Evolutionary conservation across 1,140 invertebrate genomes (phyloP), one percentile per base, ranked within the genome.

Genomic region (Aphaenogaster ashmeadi): DNA sequence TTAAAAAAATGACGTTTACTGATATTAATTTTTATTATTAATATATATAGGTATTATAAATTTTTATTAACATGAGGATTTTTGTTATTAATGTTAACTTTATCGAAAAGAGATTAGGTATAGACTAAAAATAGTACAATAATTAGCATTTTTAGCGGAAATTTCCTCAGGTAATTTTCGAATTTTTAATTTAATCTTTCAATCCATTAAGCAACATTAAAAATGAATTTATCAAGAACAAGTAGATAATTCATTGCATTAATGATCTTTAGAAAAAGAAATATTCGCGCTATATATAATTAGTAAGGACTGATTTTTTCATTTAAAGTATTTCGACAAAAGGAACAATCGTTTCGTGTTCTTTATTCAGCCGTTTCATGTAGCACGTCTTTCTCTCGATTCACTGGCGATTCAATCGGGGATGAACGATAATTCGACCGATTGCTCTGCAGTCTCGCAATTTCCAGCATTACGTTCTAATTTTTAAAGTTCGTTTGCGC

Each of bases 381-480:
- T 50, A 33, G 33, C 52, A 38, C n/a, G n/a, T 66, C 15, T 44
- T 52, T 79, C 77, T 86, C 38, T 83, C 36, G 62, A 80, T 74
- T 83, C 67, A 36, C 36, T 7, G 13, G 18, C 11, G 54, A 47
- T n/a, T 74, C 54, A 38, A 74, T 74, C 41, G 67, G 13, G 50
- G 27, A 9, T 54, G 47, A 69, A 72, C 52, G 47, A 21, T 86
- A 77, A 77, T 78, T 60, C 60, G 60, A 38, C 18, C 11, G 50
- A 79, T 44, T 71, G 52, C 36, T 21, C 62, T 44, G 60, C 9
- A 44, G 58, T 47, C 44, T 58, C 58, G 66, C 38, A 83, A 83
- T 83, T 83, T 83, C 18, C 66, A 56, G 52, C 67, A 74, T 83
- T 83, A 83, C 80, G 54, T 83, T 41, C 69, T 83, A 74, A 60